phyloP scores from a whole-genome alignment of 2,113 vertebrate genomes.

The Peromyscus polionotus region DNA sequence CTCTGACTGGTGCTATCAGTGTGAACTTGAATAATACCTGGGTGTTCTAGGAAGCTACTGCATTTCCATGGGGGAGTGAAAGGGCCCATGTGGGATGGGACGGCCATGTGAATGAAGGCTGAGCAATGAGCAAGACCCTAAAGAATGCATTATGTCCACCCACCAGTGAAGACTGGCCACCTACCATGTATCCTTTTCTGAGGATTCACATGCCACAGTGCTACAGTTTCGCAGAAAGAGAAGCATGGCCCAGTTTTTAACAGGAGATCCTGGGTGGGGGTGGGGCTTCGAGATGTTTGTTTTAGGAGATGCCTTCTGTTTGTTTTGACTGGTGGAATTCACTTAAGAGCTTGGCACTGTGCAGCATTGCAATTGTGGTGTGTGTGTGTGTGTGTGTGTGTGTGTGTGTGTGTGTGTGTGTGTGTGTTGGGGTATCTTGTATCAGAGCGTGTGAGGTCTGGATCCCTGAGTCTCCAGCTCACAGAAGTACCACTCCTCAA shows the following conservation, averaged over 20 bases:
- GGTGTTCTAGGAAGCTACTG: background rate
- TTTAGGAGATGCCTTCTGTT: background rate
- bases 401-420: background rate
- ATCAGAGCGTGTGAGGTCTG: background rate
- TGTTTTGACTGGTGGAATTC: background rate
- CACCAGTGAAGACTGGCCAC: background rate
- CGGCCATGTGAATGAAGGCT: background rate
- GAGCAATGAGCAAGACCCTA: background rate
- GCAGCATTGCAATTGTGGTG: background rate
- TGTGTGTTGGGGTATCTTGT: background rate
- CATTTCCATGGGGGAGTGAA: background rate
- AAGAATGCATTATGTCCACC: background rate
- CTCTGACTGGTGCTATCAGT: background rate
- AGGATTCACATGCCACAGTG: background rate
- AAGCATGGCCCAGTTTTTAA: background rate
- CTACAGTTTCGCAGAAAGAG: background rate
- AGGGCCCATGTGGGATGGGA: background rate
- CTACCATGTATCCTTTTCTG: background rate
- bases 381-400: background rate
- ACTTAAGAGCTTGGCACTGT: background rate
- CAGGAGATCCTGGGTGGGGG: background rate
- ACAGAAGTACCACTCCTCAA: background rate
- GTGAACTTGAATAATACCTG: background rate
- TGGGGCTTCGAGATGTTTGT: background rate
- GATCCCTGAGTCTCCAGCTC: background rate